Evolutionary conservation across 1,140 invertebrate genomes (phyloP).

Genomic region (Rhagoletis pomonella): DNA sequence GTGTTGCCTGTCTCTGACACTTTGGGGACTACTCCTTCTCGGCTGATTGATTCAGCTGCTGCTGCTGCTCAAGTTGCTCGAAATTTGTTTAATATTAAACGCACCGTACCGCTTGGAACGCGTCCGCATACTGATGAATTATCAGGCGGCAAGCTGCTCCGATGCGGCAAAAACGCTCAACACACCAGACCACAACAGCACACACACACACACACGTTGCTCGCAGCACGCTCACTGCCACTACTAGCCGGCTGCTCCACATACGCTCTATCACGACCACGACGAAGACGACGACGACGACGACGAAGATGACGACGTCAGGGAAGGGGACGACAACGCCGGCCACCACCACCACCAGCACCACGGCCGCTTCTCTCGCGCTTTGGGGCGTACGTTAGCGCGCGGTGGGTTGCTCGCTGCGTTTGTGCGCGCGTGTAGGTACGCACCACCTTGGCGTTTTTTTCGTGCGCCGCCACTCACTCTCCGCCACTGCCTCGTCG

Average conservation of each 20-base stretch:
- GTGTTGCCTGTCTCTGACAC: not conserved
- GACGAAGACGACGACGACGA: too few relatives aligned
- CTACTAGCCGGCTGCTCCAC: slow-evolving; percentile 13
- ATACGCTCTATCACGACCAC: not conserved
- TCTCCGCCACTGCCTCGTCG: slow-evolving; percentile 25
- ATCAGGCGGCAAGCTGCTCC: slow-evolving; percentile 13
- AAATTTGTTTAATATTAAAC: not conserved
- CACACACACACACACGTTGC: not conserved
- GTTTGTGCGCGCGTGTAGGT: not conserved
- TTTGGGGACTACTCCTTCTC: not conserved
- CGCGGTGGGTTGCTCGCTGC: not conserved
- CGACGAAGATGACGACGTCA: not conserved
- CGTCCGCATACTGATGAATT: slow-evolving; percentile 35
- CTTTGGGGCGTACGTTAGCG: not conserved
- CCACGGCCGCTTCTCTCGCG: not conserved
- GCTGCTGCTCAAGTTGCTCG: not conserved
- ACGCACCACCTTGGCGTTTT: not conserved
- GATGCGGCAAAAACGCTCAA: slow-evolving; percentile 25
- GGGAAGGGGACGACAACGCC: too few relatives aligned
- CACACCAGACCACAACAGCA: not conserved
- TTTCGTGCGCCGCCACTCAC: not conserved
- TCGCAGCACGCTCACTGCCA: not conserved
- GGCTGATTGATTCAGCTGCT: not conserved
- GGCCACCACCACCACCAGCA: not conserved
- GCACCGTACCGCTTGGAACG: slow-evolving; percentile 47